Evolutionary conservation across 2,797 vertebrate genomes (phyloP).

Genomic region (Rhynchonycteris naso): DNA sequence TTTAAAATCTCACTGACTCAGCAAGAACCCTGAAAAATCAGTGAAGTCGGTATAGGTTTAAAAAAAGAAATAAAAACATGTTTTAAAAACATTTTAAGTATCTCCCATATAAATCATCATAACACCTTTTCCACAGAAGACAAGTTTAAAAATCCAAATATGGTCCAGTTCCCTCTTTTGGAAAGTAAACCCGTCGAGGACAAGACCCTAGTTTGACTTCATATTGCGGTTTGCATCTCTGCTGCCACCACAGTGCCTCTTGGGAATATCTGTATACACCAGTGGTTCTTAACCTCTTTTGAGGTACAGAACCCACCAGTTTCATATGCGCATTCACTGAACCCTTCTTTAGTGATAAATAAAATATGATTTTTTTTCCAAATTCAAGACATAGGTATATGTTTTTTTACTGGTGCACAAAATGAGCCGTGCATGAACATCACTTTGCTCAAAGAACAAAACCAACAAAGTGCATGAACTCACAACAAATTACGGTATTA

Average conservation of each 20-base stretch:
- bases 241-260: neutral
- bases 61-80: neutral
- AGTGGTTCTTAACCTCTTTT: too few species aligned
- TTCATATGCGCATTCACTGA: too few species aligned
- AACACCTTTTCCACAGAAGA: neutral
- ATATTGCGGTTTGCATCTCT: rapidly evolving
- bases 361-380: too few species aligned
- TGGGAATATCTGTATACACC: neutral
- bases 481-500: too few species aligned
- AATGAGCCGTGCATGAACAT: too few species aligned
- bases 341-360: too few species aligned
- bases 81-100: neutral
- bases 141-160: neutral
- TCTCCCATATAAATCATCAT: neutral
- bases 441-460: too few species aligned
- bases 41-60: too few species aligned
- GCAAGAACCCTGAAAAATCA: neutral
- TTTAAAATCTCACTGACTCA: neutral
- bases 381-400: too few species aligned
- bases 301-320: too few species aligned
- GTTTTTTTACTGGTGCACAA: too few species aligned
- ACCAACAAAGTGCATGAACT: too few species aligned
- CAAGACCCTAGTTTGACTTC: rapidly evolving
- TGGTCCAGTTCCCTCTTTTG: neutral
- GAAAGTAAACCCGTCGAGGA: neutral